A percentile compares a stretch with the other conserved stretches of the same genome.
These are phyloP conservation scores for Argyra leucocephala DNA, from an alignment of 2,888 invertebrate genomes.

Conservation along the genomic window DNA sequence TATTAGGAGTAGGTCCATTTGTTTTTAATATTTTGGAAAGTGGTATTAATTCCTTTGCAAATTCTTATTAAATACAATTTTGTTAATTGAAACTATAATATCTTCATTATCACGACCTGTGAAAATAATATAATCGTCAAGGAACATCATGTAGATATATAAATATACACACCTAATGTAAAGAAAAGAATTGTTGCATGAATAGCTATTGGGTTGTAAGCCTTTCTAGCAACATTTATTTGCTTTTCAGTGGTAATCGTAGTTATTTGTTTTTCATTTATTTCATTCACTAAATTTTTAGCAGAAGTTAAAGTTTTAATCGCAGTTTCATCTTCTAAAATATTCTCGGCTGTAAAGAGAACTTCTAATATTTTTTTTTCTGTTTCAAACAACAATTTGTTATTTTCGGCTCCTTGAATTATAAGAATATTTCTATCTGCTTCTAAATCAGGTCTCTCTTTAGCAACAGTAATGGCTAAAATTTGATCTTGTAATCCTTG, in stretches of 20 bases:
- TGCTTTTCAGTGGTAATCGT: constrained; percentile 83
- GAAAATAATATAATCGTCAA: no score
- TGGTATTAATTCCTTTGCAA: no score
- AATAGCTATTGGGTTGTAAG: constrained; percentile 81
- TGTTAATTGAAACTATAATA: no score
- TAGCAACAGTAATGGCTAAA: constrained; percentile 80
- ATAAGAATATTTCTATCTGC: constrained; percentile 81
- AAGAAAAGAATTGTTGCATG: constrained; percentile 88
- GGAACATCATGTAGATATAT: no score
- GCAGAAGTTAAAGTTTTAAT: constrained; percentile 82
- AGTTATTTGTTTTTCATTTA: constrained; percentile 78
- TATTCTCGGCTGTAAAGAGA: constrained; percentile 62
- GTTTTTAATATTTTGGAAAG: no score
- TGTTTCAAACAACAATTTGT: constrained; percentile 72
- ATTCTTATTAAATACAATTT: no score
- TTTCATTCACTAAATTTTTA: constrained; percentile 81
- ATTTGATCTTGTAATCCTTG: constrained; percentile 84
- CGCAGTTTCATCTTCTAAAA: constrained; percentile 85
- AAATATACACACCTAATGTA: constrained; percentile 56
- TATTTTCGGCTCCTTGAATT: constrained; percentile 76
- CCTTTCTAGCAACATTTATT: constrained; percentile 74
- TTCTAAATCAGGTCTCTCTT: constrained; percentile 84
- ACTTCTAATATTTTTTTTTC: constrained; percentile 83
- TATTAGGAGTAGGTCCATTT: no score
- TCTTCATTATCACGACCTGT: no score